Conservation (phyloP, 2,113 vertebrate species). For the Jaculus jaculus region DNA sequence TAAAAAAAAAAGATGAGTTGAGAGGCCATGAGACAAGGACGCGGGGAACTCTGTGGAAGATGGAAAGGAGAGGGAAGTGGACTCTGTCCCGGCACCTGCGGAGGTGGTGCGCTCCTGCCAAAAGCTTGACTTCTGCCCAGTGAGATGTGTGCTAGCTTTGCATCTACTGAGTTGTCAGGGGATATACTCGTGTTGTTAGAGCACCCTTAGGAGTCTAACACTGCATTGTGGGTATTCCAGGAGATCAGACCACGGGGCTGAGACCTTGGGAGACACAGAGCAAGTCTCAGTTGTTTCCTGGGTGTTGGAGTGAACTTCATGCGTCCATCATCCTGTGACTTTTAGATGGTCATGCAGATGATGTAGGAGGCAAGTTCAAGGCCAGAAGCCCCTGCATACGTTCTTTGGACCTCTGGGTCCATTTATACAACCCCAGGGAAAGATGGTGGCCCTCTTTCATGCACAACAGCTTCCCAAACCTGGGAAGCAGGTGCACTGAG, state of each 20-base stretch:
- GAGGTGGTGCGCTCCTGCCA: background rate
- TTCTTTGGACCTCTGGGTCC: background rate
- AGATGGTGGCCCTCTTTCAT: background rate
- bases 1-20: background rate
- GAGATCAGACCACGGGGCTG: background rate
- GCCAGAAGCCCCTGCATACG: fast-evolving
- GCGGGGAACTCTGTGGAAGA: background rate
- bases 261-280: background rate
- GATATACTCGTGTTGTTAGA: background rate
- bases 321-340: fast-evolving
- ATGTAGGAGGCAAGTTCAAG: background rate
- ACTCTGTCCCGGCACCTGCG: background rate
- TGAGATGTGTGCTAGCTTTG: background rate
- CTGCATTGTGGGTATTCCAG: background rate
- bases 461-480: background rate
- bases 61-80: background rate
- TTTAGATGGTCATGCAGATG: background rate
- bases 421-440: background rate
- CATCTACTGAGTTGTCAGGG: fast-evolving
- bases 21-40: background rate
- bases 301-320: too few relatives aligned
- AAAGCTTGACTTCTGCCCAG: background rate
- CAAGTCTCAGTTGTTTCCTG: background rate
- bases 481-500: background rate
- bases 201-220: background rate